Evolutionary conservation across 2,888 invertebrate genomes (phyloP).

Genomic region (Netelia fuscicornis): DNA sequence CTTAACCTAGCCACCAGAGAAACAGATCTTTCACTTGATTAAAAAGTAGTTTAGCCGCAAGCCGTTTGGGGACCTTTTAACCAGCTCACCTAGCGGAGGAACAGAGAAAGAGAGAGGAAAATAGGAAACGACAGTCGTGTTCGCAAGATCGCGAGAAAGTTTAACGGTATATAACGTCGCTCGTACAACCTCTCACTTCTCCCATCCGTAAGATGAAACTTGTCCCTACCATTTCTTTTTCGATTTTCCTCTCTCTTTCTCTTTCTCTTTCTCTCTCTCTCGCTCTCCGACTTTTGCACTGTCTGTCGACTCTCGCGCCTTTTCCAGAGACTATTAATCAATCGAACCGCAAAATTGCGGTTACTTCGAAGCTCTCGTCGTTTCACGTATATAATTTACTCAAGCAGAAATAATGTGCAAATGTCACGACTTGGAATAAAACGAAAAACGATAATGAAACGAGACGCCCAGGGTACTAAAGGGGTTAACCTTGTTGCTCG

Average conservation of each 20-base stretch:
- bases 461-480: slow-evolving; percentile 2
- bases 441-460: slow-evolving; percentile 41
- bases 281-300: neutral
- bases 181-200: slow-evolving; percentile 64
- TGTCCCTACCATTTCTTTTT: slow-evolving; percentile 35
- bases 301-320: slow-evolving; percentile 8
- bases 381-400: neutral
- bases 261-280: neutral
- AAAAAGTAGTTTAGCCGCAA: neutral
- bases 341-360: neutral
- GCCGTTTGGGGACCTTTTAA: neutral
- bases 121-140: slow-evolving; percentile 71
- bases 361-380: neutral
- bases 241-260: neutral
- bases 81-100: neutral
- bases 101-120: slow-evolving; percentile 59
- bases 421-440: neutral
- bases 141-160: slow-evolving; percentile 75
- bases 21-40: neutral
- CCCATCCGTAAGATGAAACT: slow-evolving; percentile 60
- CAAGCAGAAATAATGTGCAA: neutral
- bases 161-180: slow-evolving; percentile 63
- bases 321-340: neutral
- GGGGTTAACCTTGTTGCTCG: slow-evolving; percentile 63
- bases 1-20: too few relatives aligned